A percentile compares a stretch with the other conserved stretches of the same genome.
These are phyloP conservation scores for Typhlomys cinereus DNA, from an alignment of 2,113 vertebrate genomes.

Conservation along the genomic window DNA sequence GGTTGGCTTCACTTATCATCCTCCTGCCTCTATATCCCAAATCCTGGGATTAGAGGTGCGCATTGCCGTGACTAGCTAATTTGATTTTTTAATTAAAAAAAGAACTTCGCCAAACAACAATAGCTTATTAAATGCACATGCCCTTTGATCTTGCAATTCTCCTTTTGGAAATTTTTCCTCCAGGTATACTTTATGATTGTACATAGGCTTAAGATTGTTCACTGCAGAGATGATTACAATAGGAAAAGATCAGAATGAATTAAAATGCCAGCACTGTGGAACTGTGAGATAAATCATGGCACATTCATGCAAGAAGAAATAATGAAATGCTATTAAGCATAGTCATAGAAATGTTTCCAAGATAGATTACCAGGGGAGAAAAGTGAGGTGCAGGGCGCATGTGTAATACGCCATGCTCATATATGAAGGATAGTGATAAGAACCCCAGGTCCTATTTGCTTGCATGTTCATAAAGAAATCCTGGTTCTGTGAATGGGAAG, in stretches of 20 bases:
- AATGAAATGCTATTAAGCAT: background rate
- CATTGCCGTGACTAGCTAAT: background rate
- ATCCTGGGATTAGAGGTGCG: background rate
- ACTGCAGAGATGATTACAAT: conserved; percentile 7
- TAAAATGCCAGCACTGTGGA: background rate
- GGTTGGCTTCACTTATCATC: background rate
- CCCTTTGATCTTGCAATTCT: background rate
- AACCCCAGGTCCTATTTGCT: background rate
- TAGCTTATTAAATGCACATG: conserved; percentile 8
- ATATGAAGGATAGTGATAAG: background rate
- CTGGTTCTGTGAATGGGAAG: background rate
- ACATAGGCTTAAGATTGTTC: background rate
- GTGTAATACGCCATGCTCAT: background rate
- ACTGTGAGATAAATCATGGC: conserved; percentile 23
- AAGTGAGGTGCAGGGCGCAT: background rate
- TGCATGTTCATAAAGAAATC: background rate
- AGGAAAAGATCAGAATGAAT: conserved; percentile 1
- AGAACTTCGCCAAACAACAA: background rate
- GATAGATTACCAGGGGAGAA: background rate
- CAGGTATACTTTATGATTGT: background rate
- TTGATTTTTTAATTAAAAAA: conserved; percentile 46
- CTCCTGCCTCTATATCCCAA: background rate
- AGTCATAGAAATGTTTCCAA: conserved; percentile 9
- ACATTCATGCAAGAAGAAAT: background rate
- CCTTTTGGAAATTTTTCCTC: conserved; percentile 10